phyloP scores from a whole-genome alignment of 2,888 invertebrate genomes.

The Leucoma salicis region DNA sequence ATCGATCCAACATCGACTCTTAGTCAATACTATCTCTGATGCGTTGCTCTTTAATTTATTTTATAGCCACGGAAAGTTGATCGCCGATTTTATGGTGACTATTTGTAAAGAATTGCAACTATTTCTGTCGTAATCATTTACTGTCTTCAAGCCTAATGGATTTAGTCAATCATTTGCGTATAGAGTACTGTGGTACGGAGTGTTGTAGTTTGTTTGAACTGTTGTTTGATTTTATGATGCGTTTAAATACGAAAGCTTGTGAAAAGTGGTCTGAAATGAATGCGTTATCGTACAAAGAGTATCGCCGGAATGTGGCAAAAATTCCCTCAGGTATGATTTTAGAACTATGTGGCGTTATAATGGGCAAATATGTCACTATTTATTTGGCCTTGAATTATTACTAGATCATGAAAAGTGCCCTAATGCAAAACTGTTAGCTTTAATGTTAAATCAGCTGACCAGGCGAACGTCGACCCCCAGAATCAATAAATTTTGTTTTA shows the following conservation, averaged over 20 bases:
- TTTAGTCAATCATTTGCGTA: slow-evolving; percentile 41
- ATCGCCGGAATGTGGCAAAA: slow-evolving; percentile 16
- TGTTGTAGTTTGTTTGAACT: slow-evolving; percentile 11
- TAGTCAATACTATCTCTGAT: slow-evolving; percentile 1
- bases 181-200: slow-evolving; percentile 29
- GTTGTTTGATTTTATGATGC: slow-evolving; percentile 21
- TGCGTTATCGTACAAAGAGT: slow-evolving; percentile 22
- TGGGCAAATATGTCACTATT: too few species aligned
- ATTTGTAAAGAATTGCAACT: slow-evolving; percentile 38
- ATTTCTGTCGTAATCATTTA: slow-evolving; percentile 33
- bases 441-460: too few species aligned
- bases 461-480: too few species aligned
- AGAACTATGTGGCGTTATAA: too few species aligned
- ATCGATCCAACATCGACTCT: too few species aligned
- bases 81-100: slow-evolving; percentile 24
- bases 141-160: slow-evolving; percentile 29
- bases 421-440: too few species aligned
- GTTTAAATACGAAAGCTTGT: slow-evolving; percentile 33
- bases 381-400: too few species aligned
- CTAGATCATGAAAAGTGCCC: too few species aligned
- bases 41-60: slow-evolving; percentile 3
- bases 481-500: too few species aligned
- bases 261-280: slow-evolving; percentile 44
- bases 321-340: slow-evolving; percentile 27
- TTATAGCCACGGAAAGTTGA: slow-evolving; percentile 15